Conservation (phyloP, 2,888 invertebrate species). For the Prosapia bicincta region DNA sequence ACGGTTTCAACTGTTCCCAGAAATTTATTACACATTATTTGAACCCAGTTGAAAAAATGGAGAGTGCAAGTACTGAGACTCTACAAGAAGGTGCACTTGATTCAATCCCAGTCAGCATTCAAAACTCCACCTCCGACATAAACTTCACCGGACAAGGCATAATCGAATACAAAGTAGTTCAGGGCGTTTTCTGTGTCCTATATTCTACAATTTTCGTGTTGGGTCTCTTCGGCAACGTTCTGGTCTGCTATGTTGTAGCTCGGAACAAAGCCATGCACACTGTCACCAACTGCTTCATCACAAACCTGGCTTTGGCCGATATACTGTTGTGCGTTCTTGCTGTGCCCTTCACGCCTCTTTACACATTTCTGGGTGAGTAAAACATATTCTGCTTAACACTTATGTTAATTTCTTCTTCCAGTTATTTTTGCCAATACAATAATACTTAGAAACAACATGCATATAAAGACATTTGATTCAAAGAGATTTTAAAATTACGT, state of each 20-base stretch:
- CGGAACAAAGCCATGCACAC: constrained; percentile 95
- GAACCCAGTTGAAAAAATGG: too few species aligned
- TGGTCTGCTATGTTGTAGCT: constrained; percentile 92
- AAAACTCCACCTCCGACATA: neutral
- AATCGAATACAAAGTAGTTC: constrained; percentile 64
- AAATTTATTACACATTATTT: too few species aligned
- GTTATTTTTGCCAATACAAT: too few species aligned
- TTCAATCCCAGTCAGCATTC: neutral
- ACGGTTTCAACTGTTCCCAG: too few species aligned
- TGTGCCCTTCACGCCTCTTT: constrained; percentile 94
- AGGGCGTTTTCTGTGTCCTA: constrained; percentile 68
- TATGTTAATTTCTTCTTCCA: too few species aligned
- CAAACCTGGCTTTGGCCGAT: constrained; percentile 93
- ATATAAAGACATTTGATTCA: too few species aligned
- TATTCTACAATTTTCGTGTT: constrained; percentile 77
- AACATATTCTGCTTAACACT: too few species aligned
- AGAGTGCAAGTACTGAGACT: too few species aligned
- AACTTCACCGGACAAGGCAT: neutral
- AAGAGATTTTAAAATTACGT: too few species aligned
- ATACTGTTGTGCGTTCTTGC: constrained; percentile 89
- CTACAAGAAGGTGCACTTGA: too few species aligned
- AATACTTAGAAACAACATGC: too few species aligned
- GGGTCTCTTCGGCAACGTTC: constrained; percentile 83
- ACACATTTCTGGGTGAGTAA: constrained; percentile 72
- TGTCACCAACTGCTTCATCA: constrained; percentile 96